Evolutionary conservation across 2,797 vertebrate genomes (phyloP).

Genomic region (Natrix natrix): DNA sequence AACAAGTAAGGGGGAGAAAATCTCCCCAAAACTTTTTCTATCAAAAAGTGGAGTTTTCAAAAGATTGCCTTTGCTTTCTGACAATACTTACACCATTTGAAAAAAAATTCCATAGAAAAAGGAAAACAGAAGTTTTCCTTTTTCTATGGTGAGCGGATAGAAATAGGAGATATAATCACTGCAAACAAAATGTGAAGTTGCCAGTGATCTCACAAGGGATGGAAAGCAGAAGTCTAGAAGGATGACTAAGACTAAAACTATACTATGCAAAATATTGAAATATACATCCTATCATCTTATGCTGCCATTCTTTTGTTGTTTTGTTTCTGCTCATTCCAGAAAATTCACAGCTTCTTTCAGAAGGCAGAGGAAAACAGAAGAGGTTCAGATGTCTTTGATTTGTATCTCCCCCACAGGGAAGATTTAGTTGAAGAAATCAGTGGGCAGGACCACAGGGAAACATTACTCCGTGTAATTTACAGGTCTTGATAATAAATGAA

Average conservation of each 20-base stretch:
- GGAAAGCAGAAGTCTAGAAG: background rate
- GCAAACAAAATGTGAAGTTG: background rate
- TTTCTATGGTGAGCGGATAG: background rate
- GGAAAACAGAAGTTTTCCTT: background rate
- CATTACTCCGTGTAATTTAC: no score
- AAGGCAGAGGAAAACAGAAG: background rate
- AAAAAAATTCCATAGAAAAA: background rate
- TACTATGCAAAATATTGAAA: background rate
- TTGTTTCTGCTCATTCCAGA: background rate
- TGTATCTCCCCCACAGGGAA: no score
- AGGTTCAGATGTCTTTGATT: no score
- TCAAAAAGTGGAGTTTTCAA: background rate
- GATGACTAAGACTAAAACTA: background rate
- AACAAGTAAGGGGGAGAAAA: background rate
- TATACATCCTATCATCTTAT: background rate
- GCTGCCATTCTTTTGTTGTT: background rate
- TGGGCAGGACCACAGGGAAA: no score
- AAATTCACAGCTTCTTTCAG: background rate
- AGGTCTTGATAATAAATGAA: no score
- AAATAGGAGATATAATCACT: background rate
- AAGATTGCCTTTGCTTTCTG: background rate
- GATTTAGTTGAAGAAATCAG: no score
- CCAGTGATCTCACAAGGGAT: background rate
- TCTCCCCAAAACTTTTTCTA: background rate
- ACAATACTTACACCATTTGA: background rate